Percentiles rank a stretch among this genome's conserved stretches.
Evolutionary conservation across 2,113 vertebrate genomes (phyloP).

Genomic region (Poeciliopsis occidentalis): DNA sequence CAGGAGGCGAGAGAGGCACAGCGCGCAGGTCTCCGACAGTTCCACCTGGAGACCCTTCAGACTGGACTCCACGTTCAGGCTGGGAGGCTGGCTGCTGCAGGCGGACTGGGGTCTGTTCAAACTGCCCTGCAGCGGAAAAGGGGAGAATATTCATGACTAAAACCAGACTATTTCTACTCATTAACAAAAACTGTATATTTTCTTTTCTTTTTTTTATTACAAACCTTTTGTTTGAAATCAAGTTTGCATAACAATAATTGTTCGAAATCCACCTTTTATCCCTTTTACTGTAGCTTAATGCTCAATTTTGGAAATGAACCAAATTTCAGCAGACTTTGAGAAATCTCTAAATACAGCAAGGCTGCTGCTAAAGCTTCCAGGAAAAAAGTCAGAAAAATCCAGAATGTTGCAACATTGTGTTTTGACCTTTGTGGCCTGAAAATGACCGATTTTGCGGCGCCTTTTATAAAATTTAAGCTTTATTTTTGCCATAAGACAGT

Average conservation of each 20-base stretch:
- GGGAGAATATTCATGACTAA: not conserved
- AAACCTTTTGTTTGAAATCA: not conserved
- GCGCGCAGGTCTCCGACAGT: slow-evolving; percentile 89
- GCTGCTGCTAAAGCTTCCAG: too few relatives aligned
- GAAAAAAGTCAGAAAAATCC: too few relatives aligned
- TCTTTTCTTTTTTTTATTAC: too few relatives aligned
- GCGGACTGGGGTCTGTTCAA: slow-evolving; percentile 84
- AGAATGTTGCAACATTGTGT: too few relatives aligned
- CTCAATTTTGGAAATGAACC: not conserved
- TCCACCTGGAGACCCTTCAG: slow-evolving; percentile 92
- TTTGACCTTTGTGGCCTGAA: too few relatives aligned
- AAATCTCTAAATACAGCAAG: too few relatives aligned
- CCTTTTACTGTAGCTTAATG: not conserved
- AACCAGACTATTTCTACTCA: not conserved
- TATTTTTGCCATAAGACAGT: too few relatives aligned
- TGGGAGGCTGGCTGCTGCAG: slow-evolving; percentile 78
- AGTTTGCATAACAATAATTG: too few relatives aligned
- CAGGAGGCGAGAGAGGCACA: slow-evolving; percentile 90
- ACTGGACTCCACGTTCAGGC: slow-evolving; percentile 86
- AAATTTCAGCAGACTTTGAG: too few relatives aligned
- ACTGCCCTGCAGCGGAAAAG: slow-evolving; percentile 83
- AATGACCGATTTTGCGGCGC: too few relatives aligned
- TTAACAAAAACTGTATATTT: not conserved
- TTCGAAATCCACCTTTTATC: too few relatives aligned
- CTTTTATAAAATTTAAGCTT: too few relatives aligned